Conservation (phyloP, 1,140 invertebrate species). For the Bathynomus jamesi region DNA sequence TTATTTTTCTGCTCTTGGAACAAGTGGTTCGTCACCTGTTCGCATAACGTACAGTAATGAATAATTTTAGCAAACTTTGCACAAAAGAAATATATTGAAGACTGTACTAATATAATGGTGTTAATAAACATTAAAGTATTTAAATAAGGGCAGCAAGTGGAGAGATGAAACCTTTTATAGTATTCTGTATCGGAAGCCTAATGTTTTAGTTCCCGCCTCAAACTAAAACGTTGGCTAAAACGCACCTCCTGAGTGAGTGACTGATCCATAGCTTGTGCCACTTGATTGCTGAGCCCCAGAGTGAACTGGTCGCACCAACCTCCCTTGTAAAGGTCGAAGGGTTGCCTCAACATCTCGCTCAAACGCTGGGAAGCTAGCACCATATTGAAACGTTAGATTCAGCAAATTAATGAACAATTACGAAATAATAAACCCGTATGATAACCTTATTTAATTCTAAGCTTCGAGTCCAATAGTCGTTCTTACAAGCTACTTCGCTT, state of each 20-base stretch:
- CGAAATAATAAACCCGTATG: neutral
- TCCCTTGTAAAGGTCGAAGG: conserved; percentile 81
- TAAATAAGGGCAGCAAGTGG: too few relatives aligned
- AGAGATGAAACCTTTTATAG: too few relatives aligned
- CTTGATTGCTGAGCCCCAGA: conserved; percentile 86
- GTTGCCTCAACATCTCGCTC: conserved; percentile 77
- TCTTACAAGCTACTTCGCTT: too few relatives aligned
- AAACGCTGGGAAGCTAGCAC: conserved; percentile 66
- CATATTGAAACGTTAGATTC: neutral
- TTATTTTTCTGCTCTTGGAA: conserved; percentile 43
- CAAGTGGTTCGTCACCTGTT: conserved; percentile 44
- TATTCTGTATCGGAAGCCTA: too few relatives aligned
- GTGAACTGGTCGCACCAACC: conserved; percentile 85
- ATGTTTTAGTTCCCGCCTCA: too few relatives aligned
- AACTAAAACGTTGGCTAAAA: neutral
- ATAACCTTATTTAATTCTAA: neutral
- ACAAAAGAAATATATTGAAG: neutral
- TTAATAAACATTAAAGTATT: too few relatives aligned
- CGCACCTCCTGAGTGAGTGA: conserved; percentile 78
- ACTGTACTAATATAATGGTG: too few relatives aligned
- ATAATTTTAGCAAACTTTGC: neutral
- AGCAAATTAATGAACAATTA: neutral
- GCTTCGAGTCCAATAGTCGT: too few relatives aligned
- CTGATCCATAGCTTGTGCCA: conserved; percentile 89
- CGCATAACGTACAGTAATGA: neutral